These are phyloP conservation scores for Lophochroa leadbeateri DNA, from an alignment of 2,113 vertebrate genomes.

Conservation along the genomic window DNA sequence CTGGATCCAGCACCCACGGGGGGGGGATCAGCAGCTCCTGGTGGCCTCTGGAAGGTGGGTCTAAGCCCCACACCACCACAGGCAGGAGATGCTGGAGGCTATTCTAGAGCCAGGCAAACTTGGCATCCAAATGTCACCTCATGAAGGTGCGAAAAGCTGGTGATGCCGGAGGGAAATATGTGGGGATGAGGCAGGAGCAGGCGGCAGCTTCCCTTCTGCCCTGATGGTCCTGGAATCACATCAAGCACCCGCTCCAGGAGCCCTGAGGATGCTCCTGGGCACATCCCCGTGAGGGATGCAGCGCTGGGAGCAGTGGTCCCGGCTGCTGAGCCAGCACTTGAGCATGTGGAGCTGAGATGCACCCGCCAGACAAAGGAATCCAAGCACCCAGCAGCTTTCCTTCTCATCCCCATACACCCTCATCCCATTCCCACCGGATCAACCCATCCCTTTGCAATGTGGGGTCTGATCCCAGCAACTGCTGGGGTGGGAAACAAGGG, in stretches of 20 bases:
- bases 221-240: not conserved
- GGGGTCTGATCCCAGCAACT: not conserved
- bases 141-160: fast-evolving
- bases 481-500: not conserved
- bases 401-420: not conserved
- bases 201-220: not conserved
- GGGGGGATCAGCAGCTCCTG: not conserved
- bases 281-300: not conserved
- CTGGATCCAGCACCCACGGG: not conserved
- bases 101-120: not conserved
- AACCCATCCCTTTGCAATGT: not conserved
- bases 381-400: not conserved
- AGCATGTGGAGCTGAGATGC: constrained; percentile 30
- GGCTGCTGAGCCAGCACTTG: not conserved
- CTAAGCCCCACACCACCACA: not conserved
- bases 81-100: not conserved
- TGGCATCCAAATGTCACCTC: not conserved
- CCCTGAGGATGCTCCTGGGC: not conserved
- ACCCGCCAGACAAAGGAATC: constrained; percentile 46
- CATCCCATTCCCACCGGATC: not conserved
- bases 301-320: not conserved
- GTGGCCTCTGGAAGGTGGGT: not conserved
- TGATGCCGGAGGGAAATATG: not conserved
- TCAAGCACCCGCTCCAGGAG: not conserved
- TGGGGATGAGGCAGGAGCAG: not conserved